Conservation (phyloP, 2,888 invertebrate genomes). For the Aquatica leii region DNA sequence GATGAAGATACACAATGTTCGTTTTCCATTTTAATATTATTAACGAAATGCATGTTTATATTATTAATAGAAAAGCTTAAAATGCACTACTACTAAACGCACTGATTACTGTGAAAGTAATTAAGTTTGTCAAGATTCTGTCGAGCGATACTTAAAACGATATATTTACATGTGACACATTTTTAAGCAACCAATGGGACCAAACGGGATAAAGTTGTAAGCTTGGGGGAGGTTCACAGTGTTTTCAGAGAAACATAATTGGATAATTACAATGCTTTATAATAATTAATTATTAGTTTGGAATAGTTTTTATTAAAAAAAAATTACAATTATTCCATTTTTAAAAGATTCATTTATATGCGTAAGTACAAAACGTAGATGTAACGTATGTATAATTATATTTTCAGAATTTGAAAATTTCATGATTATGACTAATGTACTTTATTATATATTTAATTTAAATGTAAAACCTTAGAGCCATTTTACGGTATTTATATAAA, state of each 20-base stretch:
- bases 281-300: no score
- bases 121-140: constrained; percentile 41
- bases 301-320: no score
- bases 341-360: no score
- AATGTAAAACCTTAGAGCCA: no score
- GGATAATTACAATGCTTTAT: no score
- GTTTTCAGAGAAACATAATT: constrained; percentile 35
- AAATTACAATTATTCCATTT: no score
- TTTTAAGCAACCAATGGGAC: constrained; percentile 46
- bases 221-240: constrained; percentile 24
- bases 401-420: no score
- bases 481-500: no score
- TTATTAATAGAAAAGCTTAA: constrained; percentile 18
- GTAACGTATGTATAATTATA: no score
- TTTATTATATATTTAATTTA: no score
- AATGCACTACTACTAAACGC: constrained; percentile 33
- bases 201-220: constrained; percentile 21
- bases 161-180: constrained; percentile 49
- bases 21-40: constrained; percentile 45
- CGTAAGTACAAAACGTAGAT: no score
- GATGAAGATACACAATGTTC: constrained; percentile 39
- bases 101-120: constrained; percentile 42
- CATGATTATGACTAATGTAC: no score
- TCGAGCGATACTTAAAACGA: constrained; percentile 38
- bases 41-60: constrained; percentile 44